Conservation (phyloP, 2,113 vertebrate genomes). For the Acrocephalus arundinaceus region DNA sequence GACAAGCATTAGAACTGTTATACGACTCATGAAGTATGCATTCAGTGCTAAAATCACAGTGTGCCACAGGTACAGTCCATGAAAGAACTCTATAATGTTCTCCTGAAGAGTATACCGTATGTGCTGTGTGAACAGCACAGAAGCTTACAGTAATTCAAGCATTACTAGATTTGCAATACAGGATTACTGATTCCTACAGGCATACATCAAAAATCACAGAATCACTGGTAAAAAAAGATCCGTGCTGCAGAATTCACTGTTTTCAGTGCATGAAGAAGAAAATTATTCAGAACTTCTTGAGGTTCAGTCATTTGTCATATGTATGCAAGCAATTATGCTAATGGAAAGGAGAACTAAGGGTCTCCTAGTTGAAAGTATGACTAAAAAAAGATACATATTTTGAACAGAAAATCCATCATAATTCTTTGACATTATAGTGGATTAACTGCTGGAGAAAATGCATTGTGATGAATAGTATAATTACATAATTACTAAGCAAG, state of each 20-base stretch:
- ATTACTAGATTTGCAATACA: not conserved
- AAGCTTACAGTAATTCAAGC: not conserved
- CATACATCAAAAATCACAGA: not conserved
- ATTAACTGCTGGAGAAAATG: not conserved
- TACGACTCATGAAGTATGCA: accelerated
- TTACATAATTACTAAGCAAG: not conserved
- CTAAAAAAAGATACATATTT: not conserved
- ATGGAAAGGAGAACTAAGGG: not conserved
- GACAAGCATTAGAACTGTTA: not conserved
- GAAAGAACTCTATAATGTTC: not conserved
- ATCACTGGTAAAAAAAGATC: not conserved
- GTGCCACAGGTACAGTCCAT: not conserved
- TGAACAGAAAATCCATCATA: not conserved
- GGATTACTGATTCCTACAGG: not conserved
- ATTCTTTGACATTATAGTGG: not conserved
- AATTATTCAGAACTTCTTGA: not conserved
- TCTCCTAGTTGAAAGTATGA: not conserved
- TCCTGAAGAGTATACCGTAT: not conserved
- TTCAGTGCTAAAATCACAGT: not conserved
- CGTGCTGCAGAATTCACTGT: not conserved
- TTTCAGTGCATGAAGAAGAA: not conserved
- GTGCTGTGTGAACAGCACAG: not conserved
- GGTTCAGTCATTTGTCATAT: not conserved
- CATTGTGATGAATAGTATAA: not conserved
- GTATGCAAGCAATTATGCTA: not conserved